These are phyloP conservation scores for Erebia epiphron DNA, from an alignment of 2,888 invertebrate genomes.

Conservation along the genomic window DNA sequence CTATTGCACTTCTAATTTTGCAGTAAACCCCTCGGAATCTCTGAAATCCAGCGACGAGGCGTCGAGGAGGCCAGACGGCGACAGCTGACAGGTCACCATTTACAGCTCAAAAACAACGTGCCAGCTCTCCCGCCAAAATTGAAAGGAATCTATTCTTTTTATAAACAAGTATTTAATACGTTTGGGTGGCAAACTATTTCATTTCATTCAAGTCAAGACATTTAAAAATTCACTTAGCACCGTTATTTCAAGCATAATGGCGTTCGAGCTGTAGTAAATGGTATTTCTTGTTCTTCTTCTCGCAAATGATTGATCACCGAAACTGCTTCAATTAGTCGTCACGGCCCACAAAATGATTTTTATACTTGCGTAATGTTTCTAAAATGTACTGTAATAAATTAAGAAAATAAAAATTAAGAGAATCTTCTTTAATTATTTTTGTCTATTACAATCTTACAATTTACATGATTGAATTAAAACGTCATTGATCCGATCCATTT, in stretches of 20 bases:
- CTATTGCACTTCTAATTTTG: constrained; percentile 75
- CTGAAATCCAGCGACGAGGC: constrained; percentile 56
- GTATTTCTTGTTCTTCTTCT: constrained; percentile 28
- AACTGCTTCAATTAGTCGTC: not conserved
- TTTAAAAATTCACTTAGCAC: constrained; percentile 41
- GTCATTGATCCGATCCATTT: constrained; percentile 39
- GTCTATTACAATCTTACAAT: not conserved
- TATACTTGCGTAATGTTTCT: not conserved
- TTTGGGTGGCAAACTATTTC: constrained; percentile 18
- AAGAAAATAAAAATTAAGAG: constrained; percentile 22
- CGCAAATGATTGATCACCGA: constrained; percentile 8
- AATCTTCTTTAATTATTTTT: constrained; percentile 13
- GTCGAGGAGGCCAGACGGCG: constrained; percentile 68
- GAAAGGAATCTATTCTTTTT: constrained; percentile 63
- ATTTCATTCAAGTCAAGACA: constrained; percentile 10
- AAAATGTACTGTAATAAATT: not conserved
- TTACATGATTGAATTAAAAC: constrained; percentile 26
- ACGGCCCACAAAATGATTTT: constrained; percentile 5
- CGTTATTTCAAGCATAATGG: constrained; percentile 48
- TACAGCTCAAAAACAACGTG: constrained; percentile 60
- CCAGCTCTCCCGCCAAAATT: constrained; percentile 77
- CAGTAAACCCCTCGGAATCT: constrained; percentile 61
- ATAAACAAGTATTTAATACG: constrained; percentile 46
- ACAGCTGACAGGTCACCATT: constrained; percentile 74
- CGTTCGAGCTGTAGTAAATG: constrained; percentile 39